Conservation (phyloP, 1,140 invertebrate genomes). For the Thaumatotibia leucotreta region DNA sequence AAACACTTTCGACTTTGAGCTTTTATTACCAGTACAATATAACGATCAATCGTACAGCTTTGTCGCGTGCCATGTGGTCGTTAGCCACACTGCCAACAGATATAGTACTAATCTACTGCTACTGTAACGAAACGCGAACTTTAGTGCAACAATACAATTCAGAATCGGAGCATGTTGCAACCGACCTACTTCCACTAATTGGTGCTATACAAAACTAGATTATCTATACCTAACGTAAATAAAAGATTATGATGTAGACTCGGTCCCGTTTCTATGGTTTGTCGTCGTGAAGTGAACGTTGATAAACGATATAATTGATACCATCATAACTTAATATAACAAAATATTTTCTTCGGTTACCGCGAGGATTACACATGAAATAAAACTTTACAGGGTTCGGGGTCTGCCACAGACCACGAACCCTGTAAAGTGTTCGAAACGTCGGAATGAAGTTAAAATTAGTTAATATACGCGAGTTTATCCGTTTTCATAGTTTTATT, state of each 20-base stretch:
- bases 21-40: not conserved
- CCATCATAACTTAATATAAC: too few species aligned
- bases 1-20: not conserved
- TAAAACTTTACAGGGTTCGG: too few species aligned
- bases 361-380: too few species aligned
- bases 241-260: not conserved
- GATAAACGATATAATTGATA: too few species aligned
- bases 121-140: conserved; percentile 1
- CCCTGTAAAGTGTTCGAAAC: too few species aligned
- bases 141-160: conserved; percentile 2
- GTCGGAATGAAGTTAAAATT: too few species aligned
- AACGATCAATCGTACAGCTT: not conserved
- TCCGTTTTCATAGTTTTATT: too few species aligned
- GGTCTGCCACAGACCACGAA: too few species aligned
- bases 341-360: too few species aligned
- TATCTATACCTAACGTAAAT: not conserved
- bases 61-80: not conserved
- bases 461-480: too few species aligned
- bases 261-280: too few species aligned
- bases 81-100: not conserved
- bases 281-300: too few species aligned
- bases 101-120: not conserved
- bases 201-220: conserved; percentile 5
- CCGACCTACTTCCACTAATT: not conserved
- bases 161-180: not conserved